Evolutionary conservation across 1,140 invertebrate species (phyloP).

Genomic region (Octopus sinensis): DNA sequence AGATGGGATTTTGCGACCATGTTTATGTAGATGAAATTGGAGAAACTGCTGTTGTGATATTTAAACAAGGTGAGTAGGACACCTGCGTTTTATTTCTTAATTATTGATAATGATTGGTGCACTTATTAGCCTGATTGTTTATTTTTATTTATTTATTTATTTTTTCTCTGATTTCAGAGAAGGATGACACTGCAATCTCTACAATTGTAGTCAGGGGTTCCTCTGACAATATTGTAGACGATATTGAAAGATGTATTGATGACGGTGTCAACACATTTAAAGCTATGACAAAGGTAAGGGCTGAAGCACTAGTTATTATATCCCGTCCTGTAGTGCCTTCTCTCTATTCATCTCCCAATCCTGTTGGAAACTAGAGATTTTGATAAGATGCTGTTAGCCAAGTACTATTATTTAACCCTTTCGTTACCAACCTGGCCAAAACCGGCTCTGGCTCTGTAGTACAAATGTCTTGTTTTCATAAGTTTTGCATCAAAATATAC

Average conservation of each 20-base stretch:
- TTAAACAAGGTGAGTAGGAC: conserved; percentile 67
- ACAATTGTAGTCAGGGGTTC: conserved; percentile 93
- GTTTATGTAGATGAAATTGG: conserved; percentile 95
- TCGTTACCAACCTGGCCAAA: too few relatives aligned
- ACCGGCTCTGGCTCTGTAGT: too few relatives aligned
- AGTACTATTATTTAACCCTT: too few relatives aligned
- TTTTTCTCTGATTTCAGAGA: conserved; percentile 44
- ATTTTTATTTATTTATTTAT: background rate
- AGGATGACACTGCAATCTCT: conserved; percentile 77
- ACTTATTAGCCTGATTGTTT: conserved; percentile 4
- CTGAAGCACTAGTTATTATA: too few relatives aligned
- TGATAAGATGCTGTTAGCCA: too few relatives aligned
- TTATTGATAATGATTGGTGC: background rate
- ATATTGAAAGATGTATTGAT: conserved; percentile 95
- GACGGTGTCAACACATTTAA: conserved; percentile 99
- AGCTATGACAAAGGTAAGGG: conserved; percentile 67
- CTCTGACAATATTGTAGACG: conserved; percentile 98
- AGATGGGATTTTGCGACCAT: conserved; percentile 87
- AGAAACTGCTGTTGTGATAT: conserved; percentile 89
- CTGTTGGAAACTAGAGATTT: too few relatives aligned
- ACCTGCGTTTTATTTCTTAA: background rate
- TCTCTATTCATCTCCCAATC: too few relatives aligned
- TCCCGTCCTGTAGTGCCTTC: background rate
- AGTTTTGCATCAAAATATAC: too few relatives aligned
- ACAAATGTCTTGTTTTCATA: too few relatives aligned